Percentiles rank a stretch among this genome's conserved stretches.
Conservation (phyloP, 1,140 invertebrate genomes). For the Pseudomyrmex pallidus region DNA sequence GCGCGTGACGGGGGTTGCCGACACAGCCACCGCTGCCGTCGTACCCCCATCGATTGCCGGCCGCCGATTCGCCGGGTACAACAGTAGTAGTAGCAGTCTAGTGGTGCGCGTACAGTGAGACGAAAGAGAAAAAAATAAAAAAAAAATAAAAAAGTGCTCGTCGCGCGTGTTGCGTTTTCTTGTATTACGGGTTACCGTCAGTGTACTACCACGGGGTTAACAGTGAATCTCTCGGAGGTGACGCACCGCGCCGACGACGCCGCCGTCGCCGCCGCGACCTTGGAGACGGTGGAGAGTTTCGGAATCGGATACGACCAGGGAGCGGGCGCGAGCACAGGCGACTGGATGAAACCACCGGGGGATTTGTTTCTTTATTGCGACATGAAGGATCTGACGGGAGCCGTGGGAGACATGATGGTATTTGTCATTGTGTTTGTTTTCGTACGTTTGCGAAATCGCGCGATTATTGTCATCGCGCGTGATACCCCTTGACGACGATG, state of each 20-base stretch:
- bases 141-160: constrained; percentile 53
- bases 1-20: constrained; percentile 43
- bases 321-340: constrained; percentile 82
- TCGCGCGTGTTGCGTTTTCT: constrained; percentile 14
- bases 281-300: constrained; percentile 86
- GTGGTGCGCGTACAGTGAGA: constrained; percentile 50
- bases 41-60: constrained; percentile 51
- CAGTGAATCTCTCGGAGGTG: constrained; percentile 81
- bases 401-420: constrained; percentile 88
- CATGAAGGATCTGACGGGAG: constrained; percentile 90
- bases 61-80: constrained; percentile 48
- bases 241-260: constrained; percentile 80
- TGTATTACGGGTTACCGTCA: not conserved
- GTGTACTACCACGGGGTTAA: constrained; percentile 77
- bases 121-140: not conserved
- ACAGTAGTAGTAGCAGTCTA: constrained; percentile 17
- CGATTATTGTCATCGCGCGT: too few relatives aligned
- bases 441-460: too few relatives aligned
- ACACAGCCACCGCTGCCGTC: constrained; percentile 56
- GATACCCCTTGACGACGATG: not conserved
- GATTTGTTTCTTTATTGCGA: constrained; percentile 89
- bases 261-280: constrained; percentile 72
- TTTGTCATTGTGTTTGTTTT: constrained; percentile 6
- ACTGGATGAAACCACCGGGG: constrained; percentile 89
- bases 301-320: constrained; percentile 82